Base-by-base conservation (phyloP, 2,113 vertebrate genomes). In the Acanthisitta chloris region DNA sequence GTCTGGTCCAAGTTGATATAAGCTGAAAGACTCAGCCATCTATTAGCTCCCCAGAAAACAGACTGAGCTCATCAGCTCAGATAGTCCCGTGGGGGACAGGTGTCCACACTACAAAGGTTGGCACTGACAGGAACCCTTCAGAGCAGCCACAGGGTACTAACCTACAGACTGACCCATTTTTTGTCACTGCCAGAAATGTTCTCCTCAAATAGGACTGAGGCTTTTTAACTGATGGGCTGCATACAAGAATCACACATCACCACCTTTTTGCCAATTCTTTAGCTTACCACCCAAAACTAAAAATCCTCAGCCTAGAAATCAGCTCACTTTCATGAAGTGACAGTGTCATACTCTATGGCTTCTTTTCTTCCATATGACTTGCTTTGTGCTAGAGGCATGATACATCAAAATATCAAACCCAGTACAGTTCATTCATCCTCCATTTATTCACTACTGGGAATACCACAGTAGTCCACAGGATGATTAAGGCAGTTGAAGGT, bases 401-500 rank as follows among this genome's bases (percentile, higher is more conserved):
- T 92, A 96, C 82, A 95, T 95, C 94, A 96, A 83, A 94, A 96
- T 97, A 88, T 95, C 95, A 95, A 96, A 97, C 93, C 94, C 85
- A 90, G 71, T 95, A 67, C 71, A 86, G 67, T 64, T 93, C 88
- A 93, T 93, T 96, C 90, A 96, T 94, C 88, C 87, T 90, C 93
- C 71, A 90, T 90, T 96, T 96, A 86, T 90, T 96, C 93, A 92
- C 93, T 90, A 95, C 67, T 94, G 95, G 94, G 94, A 96, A 96
- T 96, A 95, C 88, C 90, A 90, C 82, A 88, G 82, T 82, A 93
- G 93, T 88, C 90, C 94, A 88, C 71, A 74, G 79, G 79, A 92
- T 96, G 93, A 97, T 96, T 96, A 96, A 93, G 90, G 84, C 94
- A 90, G 95, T 82, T 96, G 90, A 96, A 96, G 92, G 93, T 95